phyloP scores from a whole-genome alignment of 2,797 vertebrate genomes.

The Tiaroga cobitis region DNA sequence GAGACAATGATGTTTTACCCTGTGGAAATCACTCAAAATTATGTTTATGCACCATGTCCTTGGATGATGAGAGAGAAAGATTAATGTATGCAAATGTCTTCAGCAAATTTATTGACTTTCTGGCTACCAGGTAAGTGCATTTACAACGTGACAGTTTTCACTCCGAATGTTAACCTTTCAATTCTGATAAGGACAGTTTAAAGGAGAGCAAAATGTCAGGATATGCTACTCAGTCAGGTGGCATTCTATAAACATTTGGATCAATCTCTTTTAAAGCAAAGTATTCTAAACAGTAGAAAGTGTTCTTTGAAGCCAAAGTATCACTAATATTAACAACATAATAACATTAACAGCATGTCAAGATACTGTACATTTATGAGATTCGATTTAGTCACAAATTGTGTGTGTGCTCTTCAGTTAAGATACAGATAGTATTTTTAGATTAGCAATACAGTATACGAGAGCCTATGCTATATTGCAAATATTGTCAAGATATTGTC shows the following conservation, averaged over 20 bases:
- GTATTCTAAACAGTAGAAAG: background rate
- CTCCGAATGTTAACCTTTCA: conserved; percentile 42
- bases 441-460: background rate
- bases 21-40: conserved; percentile 49
- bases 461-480: background rate
- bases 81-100: conserved; percentile 52
- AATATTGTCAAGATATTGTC: background rate
- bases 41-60: conserved; percentile 51
- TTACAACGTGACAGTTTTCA: conserved; percentile 37
- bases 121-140: conserved; percentile 45
- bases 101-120: conserved; percentile 41
- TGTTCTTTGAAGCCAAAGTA: background rate
- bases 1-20: conserved; percentile 39
- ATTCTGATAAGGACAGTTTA: conserved; percentile 9
- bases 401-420: background rate
- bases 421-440: background rate
- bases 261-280: background rate
- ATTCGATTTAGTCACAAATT: background rate
- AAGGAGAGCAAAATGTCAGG: conserved; percentile 21
- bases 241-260: background rate
- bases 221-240: background rate
- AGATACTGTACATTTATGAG: background rate
- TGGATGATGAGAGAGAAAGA: conserved; percentile 48
- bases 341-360: background rate
- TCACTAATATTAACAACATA: background rate